Evolutionary conservation across 35 echinoderm and acorn worm genomes (phyloP), one percentile per base, ranked within the genome.

Genomic region (Stichopus chloronotus): DNA sequence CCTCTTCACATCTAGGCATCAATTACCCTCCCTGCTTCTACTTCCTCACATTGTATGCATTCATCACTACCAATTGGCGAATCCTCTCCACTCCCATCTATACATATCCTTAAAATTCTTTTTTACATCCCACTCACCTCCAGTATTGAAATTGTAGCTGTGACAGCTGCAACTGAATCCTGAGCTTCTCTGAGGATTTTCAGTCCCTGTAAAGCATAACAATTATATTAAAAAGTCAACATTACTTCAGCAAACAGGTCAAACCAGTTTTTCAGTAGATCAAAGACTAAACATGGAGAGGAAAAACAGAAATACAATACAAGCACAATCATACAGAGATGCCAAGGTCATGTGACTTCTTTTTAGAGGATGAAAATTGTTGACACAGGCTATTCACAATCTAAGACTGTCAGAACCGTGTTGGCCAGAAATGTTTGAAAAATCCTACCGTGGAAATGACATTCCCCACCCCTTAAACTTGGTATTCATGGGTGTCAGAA

Each of bases 121-220:
- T 11, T 25, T 78, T 7, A 22, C 23, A 25, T 4, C 52, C 13
- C 54, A 55, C 80, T 83, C 10, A 83, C 80, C 80, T 83, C 80
- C 80, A 83, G 53, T 24, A 83, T 14, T 55, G 80, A 53, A 9
- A 83, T 43, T 55, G 80, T 56, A 83, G 80, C 80, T 83, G 80
- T 43, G 9, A 83, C 80, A 11, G 80, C 80, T 83, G 30, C 80
- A 16, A 83, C 52, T 83, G 80, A 56, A 55, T 83, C 80, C 43
- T 83, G 10, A 55, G 43, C 8, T 83, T 83, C 80, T 83, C 55
- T 52, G 17, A 83, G n/a, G 8, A 83, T 10, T 55, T 83, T 56
- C 80, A 55, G 43, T n/a, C 43, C 80, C 80, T 83, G 53, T 16
- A 83, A 53, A 14, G 5, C 10, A 21, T 14, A 78, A 78, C 4